phyloP scores from a whole-genome alignment of 92 coral and sea anemone species.

The Zoanthus sansibaricus region DNA sequence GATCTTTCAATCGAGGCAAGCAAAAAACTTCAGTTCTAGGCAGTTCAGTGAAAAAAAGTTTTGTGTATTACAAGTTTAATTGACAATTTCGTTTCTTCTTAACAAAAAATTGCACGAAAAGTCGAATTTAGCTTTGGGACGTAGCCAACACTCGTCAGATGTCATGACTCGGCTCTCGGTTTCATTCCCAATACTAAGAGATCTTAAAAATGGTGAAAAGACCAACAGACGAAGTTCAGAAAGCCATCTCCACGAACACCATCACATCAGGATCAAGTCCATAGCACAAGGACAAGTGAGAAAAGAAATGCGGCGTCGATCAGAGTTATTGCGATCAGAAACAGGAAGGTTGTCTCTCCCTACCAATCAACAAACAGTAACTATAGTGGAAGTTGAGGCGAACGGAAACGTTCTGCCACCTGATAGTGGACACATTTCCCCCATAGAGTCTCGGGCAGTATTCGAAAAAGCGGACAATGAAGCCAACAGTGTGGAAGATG shows the following conservation, averaged over 20 bases:
- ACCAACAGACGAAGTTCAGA: conserved; percentile 75
- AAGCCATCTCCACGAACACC: conserved; percentile 43
- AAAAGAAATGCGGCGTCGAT: conserved; percentile 82
- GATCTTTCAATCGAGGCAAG: neutral
- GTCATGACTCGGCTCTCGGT: conserved; percentile 85
- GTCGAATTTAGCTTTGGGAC: conserved; percentile 80
- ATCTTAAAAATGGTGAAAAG: conserved; percentile 82
- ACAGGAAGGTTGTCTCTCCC: neutral
- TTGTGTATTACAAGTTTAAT: neutral
- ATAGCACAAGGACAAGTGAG: conserved; percentile 88
- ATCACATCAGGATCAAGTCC: conserved; percentile 88
- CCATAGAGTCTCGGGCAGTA: conserved; percentile 55
- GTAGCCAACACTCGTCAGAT: conserved; percentile 72
- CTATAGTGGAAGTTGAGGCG: conserved; percentile 76
- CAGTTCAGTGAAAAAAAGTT: neutral
- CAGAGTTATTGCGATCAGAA: conserved; percentile 55
- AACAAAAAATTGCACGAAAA: conserved; percentile 41
- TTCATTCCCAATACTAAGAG: conserved; percentile 88
- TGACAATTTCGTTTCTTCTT: conserved; percentile 2
- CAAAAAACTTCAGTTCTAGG: neutral
- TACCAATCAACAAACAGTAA: conserved; percentile 28
- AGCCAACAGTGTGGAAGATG: conserved; percentile 45
- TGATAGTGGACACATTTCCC: conserved; percentile 30
- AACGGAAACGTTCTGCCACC: conserved; percentile 67
- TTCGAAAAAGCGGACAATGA: conserved; percentile 40